phyloP scores from a whole-genome alignment of 2,797 vertebrate genomes.

The Echiichthys vipera region DNA sequence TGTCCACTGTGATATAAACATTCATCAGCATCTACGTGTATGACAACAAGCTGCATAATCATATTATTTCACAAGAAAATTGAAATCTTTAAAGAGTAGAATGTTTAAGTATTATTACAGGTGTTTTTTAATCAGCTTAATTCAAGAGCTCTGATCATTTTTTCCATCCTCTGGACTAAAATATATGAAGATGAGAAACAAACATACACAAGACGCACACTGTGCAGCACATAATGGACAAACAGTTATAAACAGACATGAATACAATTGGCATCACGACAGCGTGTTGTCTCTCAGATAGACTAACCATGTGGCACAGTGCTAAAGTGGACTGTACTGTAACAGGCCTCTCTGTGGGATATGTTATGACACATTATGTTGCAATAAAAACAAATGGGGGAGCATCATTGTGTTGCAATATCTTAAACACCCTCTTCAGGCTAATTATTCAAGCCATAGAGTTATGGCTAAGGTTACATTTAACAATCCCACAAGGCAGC shows the following conservation, averaged over 20 bases:
- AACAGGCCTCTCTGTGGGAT: constrained; percentile 67
- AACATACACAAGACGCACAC: constrained; percentile 65
- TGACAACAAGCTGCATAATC: constrained; percentile 71
- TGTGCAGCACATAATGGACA: constrained; percentile 60
- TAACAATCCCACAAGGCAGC: constrained; percentile 44
- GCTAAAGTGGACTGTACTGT: constrained; percentile 55
- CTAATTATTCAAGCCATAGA: constrained; percentile 62
- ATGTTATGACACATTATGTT: constrained; percentile 75
- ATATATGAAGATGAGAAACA: constrained; percentile 69
- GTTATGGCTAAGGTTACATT: constrained; percentile 57
- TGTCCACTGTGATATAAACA: constrained; percentile 84
- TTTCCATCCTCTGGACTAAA: constrained; percentile 31
- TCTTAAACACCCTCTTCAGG: constrained; percentile 61
- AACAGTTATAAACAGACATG: constrained; percentile 64
- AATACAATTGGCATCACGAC: constrained; percentile 44
- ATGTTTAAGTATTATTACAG: constrained; percentile 15
- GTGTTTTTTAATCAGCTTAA: constrained; percentile 24
- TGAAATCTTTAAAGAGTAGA: constrained; percentile 14
- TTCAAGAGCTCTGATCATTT: constrained; percentile 23
- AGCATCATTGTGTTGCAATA: constrained; percentile 50
- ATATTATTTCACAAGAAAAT: constrained; percentile 52
- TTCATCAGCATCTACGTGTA: constrained; percentile 78
- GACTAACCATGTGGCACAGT: constrained; percentile 56
- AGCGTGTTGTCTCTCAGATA: constrained; percentile 46
- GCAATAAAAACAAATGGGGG: constrained; percentile 71